Percentiles rank a stretch among this genome's conserved stretches.
Evolutionary conservation across 2,888 invertebrate species (phyloP).

Genomic region (Ophion obscuratus): DNA sequence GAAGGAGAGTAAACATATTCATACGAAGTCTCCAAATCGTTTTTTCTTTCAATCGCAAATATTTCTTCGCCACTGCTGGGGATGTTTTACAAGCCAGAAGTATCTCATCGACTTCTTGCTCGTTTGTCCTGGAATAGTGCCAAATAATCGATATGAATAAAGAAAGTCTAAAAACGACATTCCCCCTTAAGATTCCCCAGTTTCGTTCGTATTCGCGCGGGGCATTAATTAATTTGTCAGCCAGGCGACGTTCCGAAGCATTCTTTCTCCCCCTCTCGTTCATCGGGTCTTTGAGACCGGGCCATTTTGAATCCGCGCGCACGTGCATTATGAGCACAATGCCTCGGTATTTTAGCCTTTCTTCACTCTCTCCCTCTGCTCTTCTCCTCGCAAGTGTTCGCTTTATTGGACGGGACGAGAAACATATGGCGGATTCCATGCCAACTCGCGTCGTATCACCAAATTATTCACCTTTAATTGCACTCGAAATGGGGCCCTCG

Average conservation of each 20-base stretch:
- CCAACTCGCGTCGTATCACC: not conserved
- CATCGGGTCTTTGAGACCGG: not conserved
- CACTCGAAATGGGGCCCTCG: not conserved
- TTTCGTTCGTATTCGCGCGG: not conserved
- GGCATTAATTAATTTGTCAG: constrained; percentile 68
- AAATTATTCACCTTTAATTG: constrained; percentile 23
- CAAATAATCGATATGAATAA: constrained; percentile 40
- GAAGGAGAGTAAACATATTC: no score
- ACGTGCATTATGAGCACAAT: constrained; percentile 45
- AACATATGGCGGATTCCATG: constrained; percentile 1
- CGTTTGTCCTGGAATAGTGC: constrained; percentile 55
- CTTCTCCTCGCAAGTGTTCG: not conserved
- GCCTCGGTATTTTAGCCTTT: constrained; percentile 57
- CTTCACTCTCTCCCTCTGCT: constrained; percentile 12
- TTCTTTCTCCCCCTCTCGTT: not conserved
- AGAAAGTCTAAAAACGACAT: not conserved
- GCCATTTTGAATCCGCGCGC: constrained; percentile 22
- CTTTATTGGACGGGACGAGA: constrained; percentile 14
- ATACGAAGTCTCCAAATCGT: no score
- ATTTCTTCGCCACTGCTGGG: no score
- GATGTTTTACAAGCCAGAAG: not conserved
- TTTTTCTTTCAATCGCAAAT: no score
- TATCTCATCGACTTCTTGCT: constrained; percentile 36
- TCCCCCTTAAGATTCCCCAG: not conserved
- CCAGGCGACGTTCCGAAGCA: constrained; percentile 34